A percentile compares a stretch with the other conserved stretches of the same genome.
Evolutionary conservation across 2,113 vertebrate genomes (phyloP).

Genomic region (Charina bottae): DNA sequence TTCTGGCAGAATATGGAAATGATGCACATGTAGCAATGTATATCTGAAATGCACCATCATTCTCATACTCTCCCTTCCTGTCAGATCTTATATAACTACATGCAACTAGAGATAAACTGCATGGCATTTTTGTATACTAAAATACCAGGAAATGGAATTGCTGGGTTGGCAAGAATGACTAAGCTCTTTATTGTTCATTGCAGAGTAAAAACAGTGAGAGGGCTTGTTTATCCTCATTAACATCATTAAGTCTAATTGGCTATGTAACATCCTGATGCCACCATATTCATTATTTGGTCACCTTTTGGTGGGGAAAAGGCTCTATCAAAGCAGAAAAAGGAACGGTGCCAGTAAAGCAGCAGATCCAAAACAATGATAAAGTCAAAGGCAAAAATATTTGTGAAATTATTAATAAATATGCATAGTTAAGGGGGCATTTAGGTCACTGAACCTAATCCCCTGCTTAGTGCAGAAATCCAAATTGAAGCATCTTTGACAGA

Average conservation of each 20-base stretch:
- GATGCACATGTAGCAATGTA: neutral
- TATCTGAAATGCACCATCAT: neutral
- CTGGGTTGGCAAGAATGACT: no score
- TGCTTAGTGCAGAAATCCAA: neutral
- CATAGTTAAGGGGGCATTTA: neutral
- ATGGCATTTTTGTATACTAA: no score
- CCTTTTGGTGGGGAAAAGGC: neutral
- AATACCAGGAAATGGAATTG: no score
- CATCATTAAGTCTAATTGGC: neutral
- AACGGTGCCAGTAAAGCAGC: neutral
- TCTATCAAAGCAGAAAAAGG: neutral
- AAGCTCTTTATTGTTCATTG: neutral
- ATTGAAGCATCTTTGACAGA: neutral
- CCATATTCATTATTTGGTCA: neutral
- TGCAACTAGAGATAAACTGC: no score
- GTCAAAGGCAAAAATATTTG: neutral
- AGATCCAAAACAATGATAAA: neutral
- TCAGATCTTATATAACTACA: no score
- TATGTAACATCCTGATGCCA: neutral
- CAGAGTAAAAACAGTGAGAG: neutral
- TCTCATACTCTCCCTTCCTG: no score
- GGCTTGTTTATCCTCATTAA: neutral
- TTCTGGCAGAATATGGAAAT: neutral
- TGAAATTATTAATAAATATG: neutral
- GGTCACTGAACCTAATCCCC: neutral